Conservation (phyloP, 1,140 invertebrate genomes). For the Polyergus mexicanus region DNA sequence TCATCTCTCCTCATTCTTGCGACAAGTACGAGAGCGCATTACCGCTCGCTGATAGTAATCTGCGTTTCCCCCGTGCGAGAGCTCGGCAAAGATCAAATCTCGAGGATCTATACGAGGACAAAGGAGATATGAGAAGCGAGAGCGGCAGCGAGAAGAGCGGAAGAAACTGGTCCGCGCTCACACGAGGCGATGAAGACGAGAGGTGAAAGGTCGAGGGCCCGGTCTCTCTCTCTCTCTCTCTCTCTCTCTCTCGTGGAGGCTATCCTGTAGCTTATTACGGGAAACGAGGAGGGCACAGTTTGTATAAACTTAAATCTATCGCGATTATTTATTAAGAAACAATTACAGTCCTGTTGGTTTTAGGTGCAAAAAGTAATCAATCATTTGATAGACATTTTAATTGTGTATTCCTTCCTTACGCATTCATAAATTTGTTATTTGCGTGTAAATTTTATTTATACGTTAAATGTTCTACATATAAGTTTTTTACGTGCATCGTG, state of each 20-base stretch:
- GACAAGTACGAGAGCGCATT: constrained; percentile 74
- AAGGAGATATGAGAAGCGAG: constrained; percentile 59
- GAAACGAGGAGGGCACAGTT: neutral
- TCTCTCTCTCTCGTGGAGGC: constrained; percentile 13
- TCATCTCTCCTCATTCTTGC: constrained; percentile 75
- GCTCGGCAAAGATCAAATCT: constrained; percentile 72
- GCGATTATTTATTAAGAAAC: neutral
- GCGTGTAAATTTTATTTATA: neutral
- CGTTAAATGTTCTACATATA: neutral
- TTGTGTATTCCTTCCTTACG: neutral
- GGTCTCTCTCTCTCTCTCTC: constrained; percentile 6
- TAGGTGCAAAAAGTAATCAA: neutral
- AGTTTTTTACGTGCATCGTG: neutral
- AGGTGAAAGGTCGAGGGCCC: constrained; percentile 68
- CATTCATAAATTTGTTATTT: neutral
- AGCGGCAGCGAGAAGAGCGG: constrained; percentile 41
- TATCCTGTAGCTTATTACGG: constrained; percentile 46
- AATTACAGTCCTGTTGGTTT: neutral
- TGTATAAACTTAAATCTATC: constrained; percentile 1
- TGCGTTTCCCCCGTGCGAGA: constrained; percentile 61
- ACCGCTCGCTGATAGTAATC: constrained; percentile 80
- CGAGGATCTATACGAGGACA: constrained; percentile 63
- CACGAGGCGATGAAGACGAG: constrained; percentile 57
- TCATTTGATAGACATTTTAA: neutral
- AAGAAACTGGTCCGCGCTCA: constrained; percentile 69